Conservation (phyloP, 2,797 vertebrate species). For the Morelia viridis region DNA sequence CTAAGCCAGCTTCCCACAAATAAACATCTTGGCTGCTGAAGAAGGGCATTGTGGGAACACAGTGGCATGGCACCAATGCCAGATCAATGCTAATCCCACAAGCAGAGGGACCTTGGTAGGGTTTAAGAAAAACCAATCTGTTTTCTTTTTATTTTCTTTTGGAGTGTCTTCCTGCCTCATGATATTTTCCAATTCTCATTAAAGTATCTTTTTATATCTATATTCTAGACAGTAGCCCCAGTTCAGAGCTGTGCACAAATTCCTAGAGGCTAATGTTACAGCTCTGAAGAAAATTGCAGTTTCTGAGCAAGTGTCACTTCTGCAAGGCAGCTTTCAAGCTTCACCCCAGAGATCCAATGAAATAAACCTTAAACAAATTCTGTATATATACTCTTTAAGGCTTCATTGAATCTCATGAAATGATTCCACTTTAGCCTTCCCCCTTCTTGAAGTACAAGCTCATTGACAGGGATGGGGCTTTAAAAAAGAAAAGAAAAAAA, state of each 20-base stretch:
- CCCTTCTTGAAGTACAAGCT: neutral
- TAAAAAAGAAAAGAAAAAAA: neutral
- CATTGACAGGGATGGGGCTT: neutral
- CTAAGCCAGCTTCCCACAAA: neutral
- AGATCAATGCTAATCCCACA: neutral
- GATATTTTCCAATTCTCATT: neutral
- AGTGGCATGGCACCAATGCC: neutral
- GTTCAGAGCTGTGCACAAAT: neutral
- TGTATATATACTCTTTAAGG: neutral
- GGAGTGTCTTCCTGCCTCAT: neutral
- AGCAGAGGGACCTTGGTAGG: neutral
- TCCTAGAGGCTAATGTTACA: neutral
- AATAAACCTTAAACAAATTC: neutral
- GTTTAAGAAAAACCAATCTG: neutral
- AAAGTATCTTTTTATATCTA: neutral
- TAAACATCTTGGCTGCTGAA: neutral
- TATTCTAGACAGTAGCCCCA: neutral
- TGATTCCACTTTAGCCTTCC: neutral
- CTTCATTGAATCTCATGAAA: neutral
- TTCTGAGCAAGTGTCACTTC: neutral
- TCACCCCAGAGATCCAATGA: neutral
- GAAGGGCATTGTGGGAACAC: neutral
- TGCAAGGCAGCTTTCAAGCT: neutral
- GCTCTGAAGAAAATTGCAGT: neutral
- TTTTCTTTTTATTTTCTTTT: neutral